These are phyloP conservation scores for Erebia palarica DNA, from an alignment of 2,888 invertebrate species.

Conservation along the genomic window DNA sequence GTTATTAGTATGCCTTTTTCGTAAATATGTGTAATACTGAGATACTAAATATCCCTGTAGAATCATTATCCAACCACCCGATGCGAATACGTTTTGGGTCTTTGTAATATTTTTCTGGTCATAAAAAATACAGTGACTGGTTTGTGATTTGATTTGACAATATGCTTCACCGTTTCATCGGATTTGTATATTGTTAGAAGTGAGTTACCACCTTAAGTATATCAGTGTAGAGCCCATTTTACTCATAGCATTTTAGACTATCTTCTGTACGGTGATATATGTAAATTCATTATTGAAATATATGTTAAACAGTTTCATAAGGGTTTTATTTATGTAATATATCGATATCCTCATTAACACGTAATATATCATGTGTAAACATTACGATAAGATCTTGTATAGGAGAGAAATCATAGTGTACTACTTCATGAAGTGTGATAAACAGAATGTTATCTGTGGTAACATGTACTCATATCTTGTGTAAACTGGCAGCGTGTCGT, in stretches of 20 bases:
- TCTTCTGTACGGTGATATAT: constrained; percentile 71
- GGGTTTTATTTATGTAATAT: constrained; percentile 74
- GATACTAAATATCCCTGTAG: not conserved
- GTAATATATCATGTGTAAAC: constrained; percentile 27
- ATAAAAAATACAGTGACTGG: not conserved
- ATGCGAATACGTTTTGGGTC: not conserved
- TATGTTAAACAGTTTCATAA: constrained; percentile 77
- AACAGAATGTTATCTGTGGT: constrained; percentile 46
- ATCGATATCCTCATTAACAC: constrained; percentile 42
- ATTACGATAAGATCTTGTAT: constrained; percentile 32
- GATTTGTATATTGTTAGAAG: not conserved
- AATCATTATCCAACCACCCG: not conserved
- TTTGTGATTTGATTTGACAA: not conserved
- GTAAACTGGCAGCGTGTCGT: constrained; percentile 56
- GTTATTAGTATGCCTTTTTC: not conserved
- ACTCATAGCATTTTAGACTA: constrained; percentile 56
- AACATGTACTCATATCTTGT: constrained; percentile 51
- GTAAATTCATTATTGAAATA: constrained; percentile 78
- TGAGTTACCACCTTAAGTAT: not conserved
- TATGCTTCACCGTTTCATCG: not conserved
- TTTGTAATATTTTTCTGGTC: not conserved
- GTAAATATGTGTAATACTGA: not conserved
- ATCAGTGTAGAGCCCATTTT: constrained; percentile 44
- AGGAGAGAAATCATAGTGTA: constrained; percentile 44
- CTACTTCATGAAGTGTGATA: constrained; percentile 43